phyloP scores from a whole-genome alignment of 2,888 invertebrate species.

The Girardia tigrina region DNA sequence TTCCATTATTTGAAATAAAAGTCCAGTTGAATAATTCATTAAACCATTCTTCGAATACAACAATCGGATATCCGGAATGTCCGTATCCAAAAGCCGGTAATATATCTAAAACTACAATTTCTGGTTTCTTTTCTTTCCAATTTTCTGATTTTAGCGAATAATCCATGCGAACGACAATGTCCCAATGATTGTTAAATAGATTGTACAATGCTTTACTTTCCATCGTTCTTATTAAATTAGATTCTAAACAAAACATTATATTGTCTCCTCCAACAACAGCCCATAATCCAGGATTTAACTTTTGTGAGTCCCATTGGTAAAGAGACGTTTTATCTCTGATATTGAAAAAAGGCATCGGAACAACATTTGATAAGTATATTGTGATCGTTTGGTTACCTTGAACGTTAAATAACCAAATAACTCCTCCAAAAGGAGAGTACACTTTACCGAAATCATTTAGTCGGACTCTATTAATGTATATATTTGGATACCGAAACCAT shows the following conservation, averaged over 20 bases:
- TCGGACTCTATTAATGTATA: not conserved
- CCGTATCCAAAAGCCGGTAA: constrained; percentile 36
- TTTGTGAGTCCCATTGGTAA: not conserved
- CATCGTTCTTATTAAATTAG: not conserved
- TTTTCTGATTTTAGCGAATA: constrained; percentile 16
- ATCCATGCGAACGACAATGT: not conserved
- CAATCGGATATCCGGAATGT: constrained; percentile 37
- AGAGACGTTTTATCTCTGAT: not conserved
- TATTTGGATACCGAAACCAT: not conserved
- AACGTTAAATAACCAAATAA: constrained; percentile 21
- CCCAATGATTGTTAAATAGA: not conserved
- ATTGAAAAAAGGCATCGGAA: constrained; percentile 25
- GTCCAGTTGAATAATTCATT: constrained; percentile 35
- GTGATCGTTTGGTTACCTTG: not conserved
- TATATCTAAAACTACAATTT: constrained; percentile 36
- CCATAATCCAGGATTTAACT: not conserved
- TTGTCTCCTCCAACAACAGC: not conserved
- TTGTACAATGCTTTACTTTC: not conserved
- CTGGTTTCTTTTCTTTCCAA: constrained; percentile 30
- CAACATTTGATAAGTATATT: constrained; percentile 10
- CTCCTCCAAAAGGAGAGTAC: constrained; percentile 28
- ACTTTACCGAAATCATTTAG: not conserved
- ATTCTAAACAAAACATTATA: constrained; percentile 1
- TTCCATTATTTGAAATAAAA: constrained; percentile 35
- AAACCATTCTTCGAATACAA: constrained; percentile 6